Conservation (phyloP, 1,140 invertebrate species). For the Drosophila mayri region DNA sequence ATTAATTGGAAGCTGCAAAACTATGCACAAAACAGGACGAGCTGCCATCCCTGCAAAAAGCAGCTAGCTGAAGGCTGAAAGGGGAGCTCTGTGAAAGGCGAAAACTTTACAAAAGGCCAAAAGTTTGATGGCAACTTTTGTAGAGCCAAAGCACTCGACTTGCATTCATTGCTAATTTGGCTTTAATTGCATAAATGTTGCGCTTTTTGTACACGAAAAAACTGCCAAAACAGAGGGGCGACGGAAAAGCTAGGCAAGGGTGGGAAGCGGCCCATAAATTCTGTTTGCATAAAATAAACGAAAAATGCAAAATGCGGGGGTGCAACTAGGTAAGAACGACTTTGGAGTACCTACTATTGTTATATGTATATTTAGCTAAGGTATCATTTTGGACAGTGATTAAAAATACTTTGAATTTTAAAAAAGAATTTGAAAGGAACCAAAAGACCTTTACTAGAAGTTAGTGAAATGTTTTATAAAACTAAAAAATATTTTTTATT, state of each 20-base stretch:
- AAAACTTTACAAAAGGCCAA: constrained; percentile 83
- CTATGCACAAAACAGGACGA: constrained; percentile 50
- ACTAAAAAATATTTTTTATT: neutral
- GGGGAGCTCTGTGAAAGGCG: constrained; percentile 45
- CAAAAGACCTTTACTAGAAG: neutral
- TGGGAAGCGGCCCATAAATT: constrained; percentile 65
- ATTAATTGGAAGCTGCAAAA: constrained; percentile 78
- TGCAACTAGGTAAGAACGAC: neutral
- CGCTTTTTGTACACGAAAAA: constrained; percentile 76
- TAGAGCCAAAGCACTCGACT: constrained; percentile 76
- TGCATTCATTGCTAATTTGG: constrained; percentile 83
- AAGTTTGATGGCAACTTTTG: constrained; percentile 81
- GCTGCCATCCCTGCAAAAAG: constrained; percentile 6
- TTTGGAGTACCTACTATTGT: neutral
- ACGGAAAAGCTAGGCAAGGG: neutral
- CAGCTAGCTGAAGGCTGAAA: neutral
- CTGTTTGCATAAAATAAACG: constrained; percentile 50
- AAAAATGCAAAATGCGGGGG: constrained; percentile 36
- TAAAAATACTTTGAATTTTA: neutral
- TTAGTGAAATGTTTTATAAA: neutral
- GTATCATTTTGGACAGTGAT: too few species aligned
- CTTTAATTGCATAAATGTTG: constrained; percentile 83
- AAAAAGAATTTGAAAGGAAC: neutral
- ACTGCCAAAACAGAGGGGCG: constrained; percentile 25
- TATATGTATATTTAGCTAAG: too few species aligned